Percentiles rank a stretch among this genome's conserved stretches.
Conservation (phyloP, 1,140 invertebrate species). For the Zaprionus ornatus region DNA sequence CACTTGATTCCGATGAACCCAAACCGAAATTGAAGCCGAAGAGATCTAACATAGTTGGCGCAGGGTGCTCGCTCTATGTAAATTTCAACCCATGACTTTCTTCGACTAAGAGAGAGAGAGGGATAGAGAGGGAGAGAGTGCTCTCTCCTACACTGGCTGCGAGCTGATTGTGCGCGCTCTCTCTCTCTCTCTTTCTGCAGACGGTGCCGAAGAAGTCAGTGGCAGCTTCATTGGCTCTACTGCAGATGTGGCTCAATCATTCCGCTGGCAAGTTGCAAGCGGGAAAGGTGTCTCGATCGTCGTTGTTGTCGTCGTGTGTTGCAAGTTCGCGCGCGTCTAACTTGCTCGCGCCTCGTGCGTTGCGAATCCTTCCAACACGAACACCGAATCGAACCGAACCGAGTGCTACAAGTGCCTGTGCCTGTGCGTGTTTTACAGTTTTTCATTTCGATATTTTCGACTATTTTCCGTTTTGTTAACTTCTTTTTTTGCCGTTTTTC, state of each 20-base stretch:
- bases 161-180: slow-evolving; percentile 17
- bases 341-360: not conserved
- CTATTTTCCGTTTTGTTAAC: slow-evolving; percentile 1
- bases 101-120: slow-evolving; percentile 2
- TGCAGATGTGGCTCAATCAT: slow-evolving; percentile 73
- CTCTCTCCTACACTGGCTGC: not conserved
- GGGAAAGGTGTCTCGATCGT: slow-evolving; percentile 57
- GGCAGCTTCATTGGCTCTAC: slow-evolving; percentile 51
- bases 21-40: not conserved
- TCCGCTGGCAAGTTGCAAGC: slow-evolving; percentile 72
- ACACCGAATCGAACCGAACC: not conserved
- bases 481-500: slow-evolving; percentile 15
- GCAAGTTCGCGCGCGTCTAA: slow-evolving; percentile 29
- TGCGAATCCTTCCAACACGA: slow-evolving; percentile 25
- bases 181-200: not conserved
- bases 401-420: not conserved
- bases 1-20: not conserved
- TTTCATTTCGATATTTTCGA: not conserved
- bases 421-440: not conserved
- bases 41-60: slow-evolving; percentile 6
- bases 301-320: slow-evolving; percentile 1
- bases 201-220: slow-evolving; percentile 1
- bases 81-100: slow-evolving; percentile 20
- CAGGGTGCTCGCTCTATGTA: slow-evolving; percentile 2
- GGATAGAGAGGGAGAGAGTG: slow-evolving; percentile 3